phyloP scores from a whole-genome alignment of 1,140 invertebrate genomes.

The Tribolium madens region DNA sequence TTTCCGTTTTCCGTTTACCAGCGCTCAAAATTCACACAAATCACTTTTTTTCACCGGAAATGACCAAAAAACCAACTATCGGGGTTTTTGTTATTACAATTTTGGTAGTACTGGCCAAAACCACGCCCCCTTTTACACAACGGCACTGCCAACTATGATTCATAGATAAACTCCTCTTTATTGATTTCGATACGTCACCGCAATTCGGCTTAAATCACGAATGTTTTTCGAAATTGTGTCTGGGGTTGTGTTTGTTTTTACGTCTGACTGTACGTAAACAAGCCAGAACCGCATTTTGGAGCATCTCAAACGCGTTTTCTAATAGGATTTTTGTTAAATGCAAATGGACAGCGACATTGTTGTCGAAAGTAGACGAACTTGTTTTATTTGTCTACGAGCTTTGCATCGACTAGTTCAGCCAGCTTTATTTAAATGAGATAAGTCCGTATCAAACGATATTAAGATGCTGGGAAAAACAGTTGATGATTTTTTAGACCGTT shows the following conservation, averaged over 20 bases:
- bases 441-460: neutral
- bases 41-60: no score
- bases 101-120: neutral
- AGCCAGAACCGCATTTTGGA: neutral
- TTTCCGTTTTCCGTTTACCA: neutral
- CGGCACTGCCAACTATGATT: no score
- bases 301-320: neutral
- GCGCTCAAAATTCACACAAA: no score
- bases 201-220: constrained; percentile 2
- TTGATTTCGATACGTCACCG: constrained; percentile 2
- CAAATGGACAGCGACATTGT: neutral
- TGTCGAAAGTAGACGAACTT: constrained; percentile 28
- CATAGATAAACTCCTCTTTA: neutral
- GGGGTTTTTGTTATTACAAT: no score
- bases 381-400: constrained; percentile 27
- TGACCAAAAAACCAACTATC: no score
- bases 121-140: constrained; percentile 16
- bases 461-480: constrained; percentile 24
- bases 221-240: constrained; percentile 11
- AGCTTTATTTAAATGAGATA: constrained; percentile 29
- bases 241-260: constrained; percentile 4
- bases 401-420: constrained; percentile 22
- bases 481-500: constrained; percentile 5
- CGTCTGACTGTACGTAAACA: constrained; percentile 19
- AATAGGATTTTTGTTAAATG: constrained; percentile 29